A percentile compares a stretch with the other conserved stretches of the same genome.
Evolutionary conservation across 2,888 invertebrate genomes (phyloP).

Genomic region (Caenorhabditis sinica): DNA sequence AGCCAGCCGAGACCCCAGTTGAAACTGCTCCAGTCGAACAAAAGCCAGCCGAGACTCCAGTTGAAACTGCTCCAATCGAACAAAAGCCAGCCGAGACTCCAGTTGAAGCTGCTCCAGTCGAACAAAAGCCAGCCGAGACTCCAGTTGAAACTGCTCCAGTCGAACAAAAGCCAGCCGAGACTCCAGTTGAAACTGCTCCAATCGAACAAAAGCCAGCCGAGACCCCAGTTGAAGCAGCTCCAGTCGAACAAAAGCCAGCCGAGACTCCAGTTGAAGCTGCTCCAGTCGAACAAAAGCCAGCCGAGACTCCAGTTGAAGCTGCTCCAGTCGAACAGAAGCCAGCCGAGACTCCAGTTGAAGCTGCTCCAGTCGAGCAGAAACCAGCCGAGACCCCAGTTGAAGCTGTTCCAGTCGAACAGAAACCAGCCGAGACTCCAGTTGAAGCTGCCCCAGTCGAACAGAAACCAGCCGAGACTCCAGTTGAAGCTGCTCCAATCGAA

Average conservation of each 20-base stretch:
- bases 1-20: too few species aligned
- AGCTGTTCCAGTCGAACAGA: slow-evolving; percentile 13
- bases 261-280: slow-evolving; percentile 18
- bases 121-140: slow-evolving; percentile 10
- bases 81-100: slow-evolving; percentile 33
- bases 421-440: slow-evolving; percentile 17
- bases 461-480: slow-evolving; percentile 34
- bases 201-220: slow-evolving; percentile 22
- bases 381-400: slow-evolving; percentile 41
- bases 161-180: slow-evolving; percentile 13
- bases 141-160: slow-evolving; percentile 36
- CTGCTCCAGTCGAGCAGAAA: too few species aligned
- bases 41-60: slow-evolving; percentile 25
- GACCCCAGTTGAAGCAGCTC: slow-evolving; percentile 20
- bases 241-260: slow-evolving; percentile 6
- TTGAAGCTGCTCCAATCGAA: slow-evolving; percentile 21
- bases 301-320: too few species aligned
- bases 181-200: slow-evolving; percentile 2
- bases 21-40: slow-evolving; percentile 33
- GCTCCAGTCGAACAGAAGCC: too few species aligned
- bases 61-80: slow-evolving; percentile 22
- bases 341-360: too few species aligned
- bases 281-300: slow-evolving; percentile 20
- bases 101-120: slow-evolving; percentile 16
- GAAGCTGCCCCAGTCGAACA: slow-evolving; percentile 8